Evolutionary conservation across 2,113 vertebrate species (phyloP), one percentile per base, ranked within the genome.

Genomic region (Gasterosteus nipponicus): DNA sequence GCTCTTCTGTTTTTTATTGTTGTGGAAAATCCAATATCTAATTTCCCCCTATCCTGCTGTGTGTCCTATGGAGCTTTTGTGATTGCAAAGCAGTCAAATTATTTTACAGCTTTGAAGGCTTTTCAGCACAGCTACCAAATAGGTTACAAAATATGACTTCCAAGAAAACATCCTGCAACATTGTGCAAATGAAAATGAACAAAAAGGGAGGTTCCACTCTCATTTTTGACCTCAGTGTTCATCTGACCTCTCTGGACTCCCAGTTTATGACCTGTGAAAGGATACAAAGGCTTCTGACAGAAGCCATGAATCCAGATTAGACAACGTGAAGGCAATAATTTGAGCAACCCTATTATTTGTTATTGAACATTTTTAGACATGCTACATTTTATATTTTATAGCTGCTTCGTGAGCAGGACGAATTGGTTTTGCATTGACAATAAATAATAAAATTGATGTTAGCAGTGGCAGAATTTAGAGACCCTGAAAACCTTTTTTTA

Each of bases 231-330:
- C 78, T 74, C 67, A n/a, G 59, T 56, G 66, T 62, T 80, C 77
- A 71, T 77, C n/a, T 90, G 89, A 89, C 82, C 85, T 75, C 79
- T 16, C 22, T 70, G 72, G 75, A 88, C 77, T 61, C 58, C 39
- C 38, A 35, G 47, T 90, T 85, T 91, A 90, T 85, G 88, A 87
- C 79, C 89, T 74, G 77, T 73, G 75, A 85, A 68, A 73, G 65
- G 74, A 86, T 19, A 85, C 83, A 87, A 87, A 86, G 78, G 66
- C 69, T 59, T 73, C 69, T 39, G 49, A 75, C 59, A 47, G 69
- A 16, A 51, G 53, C 64, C 74, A 90, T 91, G 84, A 90, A 93
- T 92, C 89, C 77, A 85, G 79, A 86, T 91, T 90, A 89, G 71
- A 59, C 39, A 47, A 7, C 58, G 42, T 77, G 71, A 57, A 47